Base-by-base conservation (phyloP, 2,797 vertebrate genomes). In the Menidia menidia region DNA sequence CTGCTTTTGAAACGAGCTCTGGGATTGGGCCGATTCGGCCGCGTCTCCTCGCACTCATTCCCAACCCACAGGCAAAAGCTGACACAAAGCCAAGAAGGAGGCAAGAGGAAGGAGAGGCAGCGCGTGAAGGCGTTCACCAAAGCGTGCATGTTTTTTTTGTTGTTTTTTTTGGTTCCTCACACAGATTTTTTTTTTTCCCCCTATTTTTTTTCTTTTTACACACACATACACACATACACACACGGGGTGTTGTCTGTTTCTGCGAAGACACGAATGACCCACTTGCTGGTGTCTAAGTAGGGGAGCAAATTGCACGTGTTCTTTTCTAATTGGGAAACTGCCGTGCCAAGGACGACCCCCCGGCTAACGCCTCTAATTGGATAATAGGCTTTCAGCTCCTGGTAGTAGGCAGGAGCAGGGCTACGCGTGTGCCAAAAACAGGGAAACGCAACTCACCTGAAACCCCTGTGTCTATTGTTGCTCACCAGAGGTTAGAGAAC, bases 51-150 rank as follows among this genome's bases (percentile, higher is more conserved):
- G 77, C 86, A 79, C 70, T 90, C 91, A 69, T 73, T 90, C 89
- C 92, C 94, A 89, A 80, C 90, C 93, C 95, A 94, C 90, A 88
- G 87, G 87, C 91, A 94, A 19, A 88, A 85, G 53, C 91, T 90
- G 80, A 93, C 86, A 89, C 88, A 90, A 64, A 93, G 90, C 93
- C 94, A 94, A 71, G 94, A 92, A 88, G 93, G 92, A 78, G 95
- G 94, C 66, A 95, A 53, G 71, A 95, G 92, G 52, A 94, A 90
- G 52, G 86, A 87, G 67, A 94, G 85, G 74, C 93, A 94, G 54
- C 92, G 93, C 81, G 95, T 60, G 78, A 95, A 94, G 78, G 89
- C 93, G 88, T 90, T 92, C 60, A 94, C 91, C 44, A 94, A 81
- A 31, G 89, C 89, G 56, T 91, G 89, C 94, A 95, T 95, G 2